Evolutionary conservation across 2,888 invertebrate genomes (phyloP).

Genomic region (Tanytarsus gracilentus): DNA sequence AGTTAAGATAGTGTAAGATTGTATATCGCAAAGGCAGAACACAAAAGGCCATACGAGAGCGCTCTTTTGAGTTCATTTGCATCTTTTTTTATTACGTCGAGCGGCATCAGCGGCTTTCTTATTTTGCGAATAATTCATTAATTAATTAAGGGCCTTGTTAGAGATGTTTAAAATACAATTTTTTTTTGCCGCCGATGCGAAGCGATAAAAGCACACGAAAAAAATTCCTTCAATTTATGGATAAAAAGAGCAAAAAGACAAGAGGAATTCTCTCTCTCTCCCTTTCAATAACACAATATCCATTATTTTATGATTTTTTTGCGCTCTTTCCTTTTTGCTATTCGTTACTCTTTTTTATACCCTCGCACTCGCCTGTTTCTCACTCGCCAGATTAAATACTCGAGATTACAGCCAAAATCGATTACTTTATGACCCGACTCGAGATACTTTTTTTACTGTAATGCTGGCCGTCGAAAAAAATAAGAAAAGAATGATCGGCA

Average conservation of each 20-base stretch:
- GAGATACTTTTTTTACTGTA: slow-evolving; percentile 19
- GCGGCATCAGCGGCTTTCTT: background rate
- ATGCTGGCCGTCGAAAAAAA: too few relatives aligned
- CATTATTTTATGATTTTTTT: slow-evolving; percentile 25
- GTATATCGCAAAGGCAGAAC: background rate
- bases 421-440: slow-evolving; percentile 28
- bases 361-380: background rate
- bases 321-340: background rate
- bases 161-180: background rate
- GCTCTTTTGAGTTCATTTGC: slow-evolving; percentile 20
- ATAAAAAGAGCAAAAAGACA: background rate
- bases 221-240: slow-evolving; percentile 24
- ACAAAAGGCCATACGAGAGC: background rate
- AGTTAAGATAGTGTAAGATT: slow-evolving; percentile 14
- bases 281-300: slow-evolving; percentile 16
- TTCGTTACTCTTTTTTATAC: background rate
- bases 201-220: background rate
- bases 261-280: background rate
- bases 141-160: slow-evolving; percentile 29
- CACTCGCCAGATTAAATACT: slow-evolving; percentile 21
- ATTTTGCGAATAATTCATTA: slow-evolving; percentile 16
- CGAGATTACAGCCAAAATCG: slow-evolving; percentile 25
- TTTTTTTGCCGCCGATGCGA: background rate
- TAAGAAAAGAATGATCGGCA: too few relatives aligned
- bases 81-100: background rate